Evolutionary conservation across 2,113 vertebrate species (phyloP), one percentile per base, ranked within the genome.

Genomic region (Neodon shergylaensis): DNA sequence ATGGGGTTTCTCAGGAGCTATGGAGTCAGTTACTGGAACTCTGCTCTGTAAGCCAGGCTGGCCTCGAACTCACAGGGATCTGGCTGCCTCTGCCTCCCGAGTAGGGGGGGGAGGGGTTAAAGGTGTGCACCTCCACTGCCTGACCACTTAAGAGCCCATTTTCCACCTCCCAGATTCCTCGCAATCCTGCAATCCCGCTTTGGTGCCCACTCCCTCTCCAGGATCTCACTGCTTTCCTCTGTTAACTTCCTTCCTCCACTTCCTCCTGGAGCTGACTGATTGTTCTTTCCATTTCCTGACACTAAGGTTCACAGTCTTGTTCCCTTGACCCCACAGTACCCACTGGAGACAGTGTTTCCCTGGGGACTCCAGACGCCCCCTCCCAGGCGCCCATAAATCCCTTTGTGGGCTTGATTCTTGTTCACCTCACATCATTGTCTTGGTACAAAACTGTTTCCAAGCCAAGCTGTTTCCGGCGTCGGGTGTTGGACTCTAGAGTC

Each of bases 311-410:
- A 14, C 22, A 16, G 4, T 42, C 8, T 9, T 17, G 70, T 31
- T 36, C 7, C 66, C 7, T 72, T 52, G 0, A 4, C 17, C 52
- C 88, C 52, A 42, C 16, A 14, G 39, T 58, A 31, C 31, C 68
- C 24, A 1, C 33, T 68, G 63, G 61, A 70, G 65, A 84, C 82
- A 11, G 58, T 31, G 44, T 16, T 17, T 31, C 36, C 17, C 36
- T 2, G 4, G 47, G 36, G 33, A 16, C 16, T 52, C 68, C 24
- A 58, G 42, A 39, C 26, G 7, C 16, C 24, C 7, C 6, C 1
- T 61, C 12, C 7, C 33, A 44, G 39, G 2, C 21, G 0, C 14
- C 33, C 0, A 4, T 12, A 28, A 22, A 7, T 26, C 0, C 33
- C 68, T 58, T 1, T 0, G 7, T 19, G 52, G 61, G 42, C 28